Evolutionary conservation across 2,888 invertebrate species (phyloP).

Genomic region (Penaeus monodon): DNA sequence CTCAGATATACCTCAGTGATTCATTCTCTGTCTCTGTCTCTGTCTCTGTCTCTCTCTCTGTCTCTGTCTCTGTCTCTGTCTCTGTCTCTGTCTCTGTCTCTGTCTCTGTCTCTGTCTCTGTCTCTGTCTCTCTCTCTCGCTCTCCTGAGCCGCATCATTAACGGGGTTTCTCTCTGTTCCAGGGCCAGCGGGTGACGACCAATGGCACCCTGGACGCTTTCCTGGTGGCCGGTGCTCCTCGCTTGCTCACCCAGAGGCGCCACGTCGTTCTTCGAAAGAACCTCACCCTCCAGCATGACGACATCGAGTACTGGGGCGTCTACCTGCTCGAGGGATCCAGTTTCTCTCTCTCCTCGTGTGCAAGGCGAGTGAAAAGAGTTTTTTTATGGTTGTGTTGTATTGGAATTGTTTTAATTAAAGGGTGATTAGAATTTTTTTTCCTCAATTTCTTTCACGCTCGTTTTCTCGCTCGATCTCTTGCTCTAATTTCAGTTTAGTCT

Average conservation of each 20-base stretch:
- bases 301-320: conserved; percentile 90
- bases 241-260: conserved; percentile 67
- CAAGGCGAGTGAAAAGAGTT: conserved; percentile 73
- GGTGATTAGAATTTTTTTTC: neutral
- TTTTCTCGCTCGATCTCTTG: neutral
- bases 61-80: neutral
- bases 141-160: neutral
- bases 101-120: neutral
- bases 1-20: too few relatives aligned
- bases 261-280: conserved; percentile 41
- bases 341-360: conserved; percentile 84
- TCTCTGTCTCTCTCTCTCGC: neutral
- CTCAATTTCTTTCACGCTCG: neutral
- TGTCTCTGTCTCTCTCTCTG: neutral
- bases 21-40: too few relatives aligned
- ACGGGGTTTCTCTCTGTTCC: conserved; percentile 65
- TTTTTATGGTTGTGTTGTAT: neutral
- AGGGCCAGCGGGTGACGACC: conserved; percentile 83
- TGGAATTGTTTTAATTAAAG: too few relatives aligned
- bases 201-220: conserved; percentile 80
- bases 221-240: conserved; percentile 80
- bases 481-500: conserved; percentile 13
- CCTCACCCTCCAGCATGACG: conserved; percentile 80
- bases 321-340: conserved; percentile 83
- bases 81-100: neutral